A percentile compares a stretch with the other conserved stretches of the same genome.
phyloP scores from a whole-genome alignment of 2,113 vertebrate species.

The Calidris pugnax region DNA sequence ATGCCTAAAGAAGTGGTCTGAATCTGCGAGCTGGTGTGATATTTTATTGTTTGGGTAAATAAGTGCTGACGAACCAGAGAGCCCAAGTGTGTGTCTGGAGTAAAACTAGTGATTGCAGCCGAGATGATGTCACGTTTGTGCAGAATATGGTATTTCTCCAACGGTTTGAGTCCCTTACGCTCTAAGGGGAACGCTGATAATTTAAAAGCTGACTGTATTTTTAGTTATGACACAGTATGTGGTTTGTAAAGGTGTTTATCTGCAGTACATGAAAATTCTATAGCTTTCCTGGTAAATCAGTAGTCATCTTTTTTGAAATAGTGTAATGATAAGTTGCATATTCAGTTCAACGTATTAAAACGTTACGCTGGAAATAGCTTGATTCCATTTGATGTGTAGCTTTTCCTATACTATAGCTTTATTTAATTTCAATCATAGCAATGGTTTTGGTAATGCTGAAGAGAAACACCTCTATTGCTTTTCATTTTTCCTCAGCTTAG shows the following conservation, averaged over 20 bases:
- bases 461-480: conserved; percentile 75
- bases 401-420: not conserved
- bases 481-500: not conserved
- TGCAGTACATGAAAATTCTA: conserved; percentile 31
- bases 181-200: conserved; percentile 12
- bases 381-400: fast-evolving
- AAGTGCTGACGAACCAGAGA: not conserved
- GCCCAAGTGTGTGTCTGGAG: not conserved
- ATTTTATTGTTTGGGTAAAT: not conserved
- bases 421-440: not conserved
- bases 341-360: not conserved
- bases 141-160: conserved; percentile 67
- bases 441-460: conserved; percentile 33
- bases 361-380: fast-evolving
- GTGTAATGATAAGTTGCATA: fast-evolving
- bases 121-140: conserved; percentile 1
- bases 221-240: not conserved
- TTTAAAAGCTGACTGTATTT: conserved; percentile 46
- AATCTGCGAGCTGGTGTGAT: not conserved
- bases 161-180: not conserved
- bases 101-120: not conserved
- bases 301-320: fast-evolving
- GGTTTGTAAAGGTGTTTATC: conserved; percentile 71
- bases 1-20: not conserved
- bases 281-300: not conserved